These are phyloP conservation scores for Spisula subtruncata DNA, from an alignment of 2,888 invertebrate genomes.

Conservation along the genomic window DNA sequence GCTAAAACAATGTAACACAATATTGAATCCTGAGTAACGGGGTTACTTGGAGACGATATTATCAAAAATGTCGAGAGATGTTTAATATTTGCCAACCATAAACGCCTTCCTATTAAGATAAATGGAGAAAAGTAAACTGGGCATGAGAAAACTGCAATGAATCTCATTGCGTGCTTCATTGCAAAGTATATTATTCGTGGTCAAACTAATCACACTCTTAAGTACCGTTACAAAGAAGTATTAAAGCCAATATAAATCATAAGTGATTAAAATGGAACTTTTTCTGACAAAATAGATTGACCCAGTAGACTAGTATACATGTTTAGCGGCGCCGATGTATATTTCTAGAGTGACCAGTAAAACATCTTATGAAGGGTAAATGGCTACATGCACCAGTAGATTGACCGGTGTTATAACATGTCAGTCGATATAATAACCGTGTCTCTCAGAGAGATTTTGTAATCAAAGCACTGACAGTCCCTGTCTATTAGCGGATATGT, in stretches of 20 bases:
- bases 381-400: too few species aligned
- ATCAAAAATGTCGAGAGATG: neutral
- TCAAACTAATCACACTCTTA: neutral
- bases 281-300: neutral
- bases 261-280: neutral
- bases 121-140: neutral
- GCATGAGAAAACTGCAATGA: neutral
- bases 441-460: too few species aligned
- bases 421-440: too few species aligned
- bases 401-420: too few species aligned
- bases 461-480: too few species aligned
- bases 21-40: neutral
- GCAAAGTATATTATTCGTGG: neutral
- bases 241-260: slow-evolving; percentile 13
- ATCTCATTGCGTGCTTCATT: neutral
- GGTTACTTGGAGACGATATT: neutral
- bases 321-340: too few species aligned
- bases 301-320: too few species aligned
- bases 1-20: too few species aligned
- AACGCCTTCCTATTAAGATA: neutral
- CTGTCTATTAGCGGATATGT: too few species aligned
- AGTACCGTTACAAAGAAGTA: neutral
- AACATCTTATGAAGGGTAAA: too few species aligned
- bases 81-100: neutral
- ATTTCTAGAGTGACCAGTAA: too few species aligned